These are phyloP conservation scores for Dilophus febrilis DNA, from an alignment of 2,888 invertebrate genomes.

Conservation along the genomic window DNA sequence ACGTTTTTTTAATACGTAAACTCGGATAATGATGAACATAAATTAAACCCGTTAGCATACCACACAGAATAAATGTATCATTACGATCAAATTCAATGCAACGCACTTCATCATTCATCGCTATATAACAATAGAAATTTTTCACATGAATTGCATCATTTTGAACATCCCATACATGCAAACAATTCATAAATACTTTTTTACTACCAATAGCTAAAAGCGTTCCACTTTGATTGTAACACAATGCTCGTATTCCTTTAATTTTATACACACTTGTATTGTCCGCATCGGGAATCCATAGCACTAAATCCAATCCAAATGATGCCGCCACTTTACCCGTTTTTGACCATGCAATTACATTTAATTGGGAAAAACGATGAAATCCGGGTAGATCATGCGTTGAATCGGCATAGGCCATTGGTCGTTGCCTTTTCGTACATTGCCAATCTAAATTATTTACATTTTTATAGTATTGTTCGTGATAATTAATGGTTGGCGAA, in stretches of 20 bases:
- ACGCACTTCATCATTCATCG: background rate
- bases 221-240: constrained; percentile 22
- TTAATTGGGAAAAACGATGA: constrained; percentile 8
- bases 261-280: constrained; percentile 21
- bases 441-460: constrained; percentile 21
- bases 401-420: constrained; percentile 19
- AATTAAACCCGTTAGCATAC: background rate
- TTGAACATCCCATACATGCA: background rate
- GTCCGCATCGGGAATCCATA: constrained; percentile 21
- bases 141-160: constrained; percentile 15
- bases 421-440: constrained; percentile 21
- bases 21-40: background rate
- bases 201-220: constrained; percentile 22
- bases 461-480: constrained; percentile 2
- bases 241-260: constrained; percentile 16
- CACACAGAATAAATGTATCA: constrained; percentile 3
- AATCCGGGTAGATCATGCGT: constrained; percentile 24
- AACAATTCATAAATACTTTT: constrained; percentile 5
- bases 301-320: constrained; percentile 22
- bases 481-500: background rate
- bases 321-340: constrained; percentile 23
- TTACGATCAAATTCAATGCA: constrained; percentile 1
- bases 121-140: background rate
- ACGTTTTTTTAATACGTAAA: background rate
- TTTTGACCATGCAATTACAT: constrained; percentile 25